Percentiles rank a stretch among this genome's conserved stretches.
Evolutionary conservation across 2,888 invertebrate species (phyloP).

Genomic region (Campoletis raptor): DNA sequence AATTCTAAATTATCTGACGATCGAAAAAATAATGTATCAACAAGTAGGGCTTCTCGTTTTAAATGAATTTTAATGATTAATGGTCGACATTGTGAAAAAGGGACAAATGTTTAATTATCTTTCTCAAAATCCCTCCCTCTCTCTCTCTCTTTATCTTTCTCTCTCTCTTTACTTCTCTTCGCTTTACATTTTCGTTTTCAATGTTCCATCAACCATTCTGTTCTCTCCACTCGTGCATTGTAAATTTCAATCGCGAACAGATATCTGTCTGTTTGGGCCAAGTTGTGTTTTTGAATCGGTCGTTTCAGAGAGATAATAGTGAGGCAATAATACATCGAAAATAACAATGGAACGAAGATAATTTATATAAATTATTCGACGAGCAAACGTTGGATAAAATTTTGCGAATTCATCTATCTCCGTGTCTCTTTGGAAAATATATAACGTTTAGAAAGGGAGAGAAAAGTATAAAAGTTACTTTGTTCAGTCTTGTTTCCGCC

Average conservation of each 20-base stretch:
- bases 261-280: background rate
- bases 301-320: background rate
- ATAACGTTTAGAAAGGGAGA: background rate
- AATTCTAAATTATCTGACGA: background rate
- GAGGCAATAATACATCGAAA: background rate
- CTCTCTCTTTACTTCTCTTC: background rate
- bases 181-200: background rate
- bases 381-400: background rate
- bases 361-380: background rate
- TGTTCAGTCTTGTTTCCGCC: slow-evolving; percentile 30
- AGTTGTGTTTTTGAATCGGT: background rate
- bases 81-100: background rate
- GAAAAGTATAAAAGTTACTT: slow-evolving; percentile 31
- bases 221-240: background rate
- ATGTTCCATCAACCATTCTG: background rate
- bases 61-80: background rate
- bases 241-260: slow-evolving; percentile 1
- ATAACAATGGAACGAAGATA: background rate
- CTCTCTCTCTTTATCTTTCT: background rate
- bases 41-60: background rate
- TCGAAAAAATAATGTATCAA: background rate
- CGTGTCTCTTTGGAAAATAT: slow-evolving; percentile 6
- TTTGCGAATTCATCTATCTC: slow-evolving; percentile 2
- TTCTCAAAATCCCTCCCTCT: background rate
- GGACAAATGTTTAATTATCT: background rate